These are phyloP conservation scores for Morone chrysops DNA, from an alignment of 2,113 vertebrate species.

Conservation along the genomic window DNA sequence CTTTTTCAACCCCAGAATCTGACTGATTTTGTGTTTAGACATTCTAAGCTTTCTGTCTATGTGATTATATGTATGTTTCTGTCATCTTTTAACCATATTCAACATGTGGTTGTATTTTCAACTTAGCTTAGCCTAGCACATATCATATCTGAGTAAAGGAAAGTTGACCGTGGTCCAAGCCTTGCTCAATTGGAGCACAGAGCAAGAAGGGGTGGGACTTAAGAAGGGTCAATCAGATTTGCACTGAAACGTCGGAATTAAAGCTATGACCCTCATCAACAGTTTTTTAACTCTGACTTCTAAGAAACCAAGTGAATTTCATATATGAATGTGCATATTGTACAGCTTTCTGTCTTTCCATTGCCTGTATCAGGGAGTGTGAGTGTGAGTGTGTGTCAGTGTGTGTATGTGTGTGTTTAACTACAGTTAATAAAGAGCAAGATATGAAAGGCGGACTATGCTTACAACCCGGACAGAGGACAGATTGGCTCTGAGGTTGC, in stretches of 20 bases:
- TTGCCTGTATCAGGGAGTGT: not conserved
- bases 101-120: too few species aligned
- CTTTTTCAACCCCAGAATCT: not conserved
- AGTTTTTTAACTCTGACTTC: not conserved
- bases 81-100: too few species aligned
- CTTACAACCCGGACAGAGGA: not conserved
- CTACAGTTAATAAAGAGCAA: not conserved
- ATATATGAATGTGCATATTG: not conserved
- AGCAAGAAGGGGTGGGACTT: too few species aligned
- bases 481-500: not conserved
- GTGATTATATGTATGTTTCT: too few species aligned
- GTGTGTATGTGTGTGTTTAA: not conserved
- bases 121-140: too few species aligned
- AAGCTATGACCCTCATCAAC: too few species aligned
- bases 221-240: too few species aligned
- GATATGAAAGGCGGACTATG: not conserved
- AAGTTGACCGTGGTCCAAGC: too few species aligned
- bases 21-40: not conserved
- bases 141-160: too few species aligned
- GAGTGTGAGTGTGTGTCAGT: not conserved
- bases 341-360: not conserved
- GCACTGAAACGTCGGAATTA: too few species aligned
- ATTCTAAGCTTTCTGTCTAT: not conserved
- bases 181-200: too few species aligned
- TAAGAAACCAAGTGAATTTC: not conserved